These are phyloP conservation scores for Mus spicilegus DNA, from an alignment of 2,113 vertebrate species.

Conservation along the genomic window DNA sequence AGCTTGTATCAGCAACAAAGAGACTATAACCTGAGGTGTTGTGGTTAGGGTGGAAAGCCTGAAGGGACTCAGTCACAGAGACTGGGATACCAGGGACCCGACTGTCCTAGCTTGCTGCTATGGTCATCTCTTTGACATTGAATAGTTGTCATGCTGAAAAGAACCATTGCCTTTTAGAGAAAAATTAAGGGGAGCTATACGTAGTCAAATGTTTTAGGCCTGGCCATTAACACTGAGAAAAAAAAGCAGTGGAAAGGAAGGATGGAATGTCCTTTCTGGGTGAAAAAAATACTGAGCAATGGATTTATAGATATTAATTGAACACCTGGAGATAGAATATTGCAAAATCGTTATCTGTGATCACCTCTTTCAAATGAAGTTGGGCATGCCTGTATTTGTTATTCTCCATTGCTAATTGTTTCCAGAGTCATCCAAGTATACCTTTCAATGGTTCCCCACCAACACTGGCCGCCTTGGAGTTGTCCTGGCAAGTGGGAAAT, in stretches of 20 bases:
- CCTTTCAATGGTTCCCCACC: neutral
- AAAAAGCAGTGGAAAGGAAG: neutral
- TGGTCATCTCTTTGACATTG: neutral
- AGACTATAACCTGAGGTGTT: conserved; percentile 74
- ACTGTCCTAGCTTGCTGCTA: neutral
- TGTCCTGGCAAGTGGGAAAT: conserved; percentile 7
- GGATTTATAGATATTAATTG: neutral
- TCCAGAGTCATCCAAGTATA: conserved; percentile 15
- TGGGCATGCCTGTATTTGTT: conserved; percentile 4
- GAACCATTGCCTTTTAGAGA: neutral
- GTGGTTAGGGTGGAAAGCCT: conserved; percentile 67
- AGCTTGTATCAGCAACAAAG: conserved; percentile 74
- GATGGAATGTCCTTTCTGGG: neutral
- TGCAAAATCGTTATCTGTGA: neutral
- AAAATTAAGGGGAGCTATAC: neutral
- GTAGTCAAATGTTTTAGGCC: neutral
- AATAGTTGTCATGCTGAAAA: neutral
- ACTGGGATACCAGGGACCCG: neutral
- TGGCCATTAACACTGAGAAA: neutral
- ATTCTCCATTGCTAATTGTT: conserved; percentile 42
- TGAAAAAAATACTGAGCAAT: neutral
- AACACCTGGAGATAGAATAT: neutral
- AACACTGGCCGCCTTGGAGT: neutral
- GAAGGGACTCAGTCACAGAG: conserved; percentile 6
- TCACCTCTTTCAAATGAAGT: conserved; percentile 11